Evolutionary conservation across 2,888 invertebrate genomes (phyloP), one percentile per base, ranked within the genome.

Genomic region (Protonemura montana): DNA sequence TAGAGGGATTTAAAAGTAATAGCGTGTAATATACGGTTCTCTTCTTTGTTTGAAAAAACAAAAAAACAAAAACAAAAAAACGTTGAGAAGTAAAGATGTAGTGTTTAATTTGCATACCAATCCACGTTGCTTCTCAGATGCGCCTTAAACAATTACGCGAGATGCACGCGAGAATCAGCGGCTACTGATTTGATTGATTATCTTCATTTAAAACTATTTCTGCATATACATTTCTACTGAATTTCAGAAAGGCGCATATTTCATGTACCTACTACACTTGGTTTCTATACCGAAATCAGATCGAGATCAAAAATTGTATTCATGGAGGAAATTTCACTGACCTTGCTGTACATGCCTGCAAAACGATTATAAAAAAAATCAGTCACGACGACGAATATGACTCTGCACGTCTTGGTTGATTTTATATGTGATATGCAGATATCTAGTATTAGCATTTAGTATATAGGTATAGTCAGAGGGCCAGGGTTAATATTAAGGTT

Each of bases 1-100:
- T 59, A 59, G 59, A 59, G 59, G 59, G 59, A 59, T 59, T 59
- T 59, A 3, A 59, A 59, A 59, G 59, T 59, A 59, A 59, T 59
- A 21, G 59, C 59, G 13, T 59, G 21, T 59, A 59, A 7, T 7
- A 59, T 21, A 16, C 59, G 16, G 3, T 59, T 7, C 59, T 59
- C 13, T 59, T 59, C 1, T n/a, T n/a, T n/a, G n/a, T n/a, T n/a
- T n/a, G n/a, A n/a, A n/a, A n/a, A n/a, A n/a, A n/a, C n/a, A n/a
- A n/a, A n/a, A n/a, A n/a, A n/a, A n/a, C n/a, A n/a, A n/a, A n/a
- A n/a, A n/a, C 59, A 16, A 21, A 59, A 21, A 21, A 21, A 59
- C 3, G 59, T 59, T 13, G 13, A 10, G 59, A 7, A 3, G 21
- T 59, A 21, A 59, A 13, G 21, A 59, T 59, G 59, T 10, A 59